A percentile compares a stretch with the other conserved stretches of the same genome.
Conservation (phyloP, 1,140 invertebrate genomes). For the Drosophila prosaltans region DNA sequence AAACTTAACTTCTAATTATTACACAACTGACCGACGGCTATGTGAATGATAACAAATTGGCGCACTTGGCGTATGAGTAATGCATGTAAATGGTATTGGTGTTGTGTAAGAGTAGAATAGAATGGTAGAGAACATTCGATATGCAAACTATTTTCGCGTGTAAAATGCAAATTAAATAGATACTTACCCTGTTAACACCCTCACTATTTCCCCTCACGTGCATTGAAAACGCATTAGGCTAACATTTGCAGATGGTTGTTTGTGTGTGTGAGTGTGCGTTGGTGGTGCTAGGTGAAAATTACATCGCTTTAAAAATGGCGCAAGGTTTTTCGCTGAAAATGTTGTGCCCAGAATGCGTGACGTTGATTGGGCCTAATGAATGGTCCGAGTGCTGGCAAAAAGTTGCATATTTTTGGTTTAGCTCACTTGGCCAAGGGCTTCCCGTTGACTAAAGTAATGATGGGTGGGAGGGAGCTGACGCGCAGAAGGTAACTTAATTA, state of each 20-base stretch:
- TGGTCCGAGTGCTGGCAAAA: slow-evolving; percentile 3
- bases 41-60: slow-evolving; percentile 38
- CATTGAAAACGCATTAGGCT: slow-evolving; percentile 34
- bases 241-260: slow-evolving; percentile 14
- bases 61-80: slow-evolving; percentile 68
- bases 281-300: slow-evolving; percentile 31
- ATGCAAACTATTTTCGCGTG: slow-evolving; percentile 71
- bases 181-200: slow-evolving; percentile 31
- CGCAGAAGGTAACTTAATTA: slow-evolving; percentile 5
- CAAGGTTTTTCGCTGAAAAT: slow-evolving; percentile 25
- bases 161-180: slow-evolving; percentile 76
- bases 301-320: slow-evolving; percentile 31
- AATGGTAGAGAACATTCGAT: slow-evolving; percentile 5
- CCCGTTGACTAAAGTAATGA: slow-evolving; percentile 3
- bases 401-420: slow-evolving; percentile 19
- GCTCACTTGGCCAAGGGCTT: slow-evolving; percentile 18
- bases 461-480: not conserved
- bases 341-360: slow-evolving; percentile 34
- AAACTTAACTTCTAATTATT: slow-evolving; percentile 68
- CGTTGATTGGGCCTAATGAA: slow-evolving; percentile 48
- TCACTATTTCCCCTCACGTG: not conserved
- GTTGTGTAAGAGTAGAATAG: not conserved
- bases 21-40: slow-evolving; percentile 40
- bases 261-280: slow-evolving; percentile 37
- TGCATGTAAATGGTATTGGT: slow-evolving; percentile 30